These are phyloP conservation scores for Lepidothrix coronata DNA, from an alignment of 2,113 vertebrate genomes.

Conservation along the genomic window DNA sequence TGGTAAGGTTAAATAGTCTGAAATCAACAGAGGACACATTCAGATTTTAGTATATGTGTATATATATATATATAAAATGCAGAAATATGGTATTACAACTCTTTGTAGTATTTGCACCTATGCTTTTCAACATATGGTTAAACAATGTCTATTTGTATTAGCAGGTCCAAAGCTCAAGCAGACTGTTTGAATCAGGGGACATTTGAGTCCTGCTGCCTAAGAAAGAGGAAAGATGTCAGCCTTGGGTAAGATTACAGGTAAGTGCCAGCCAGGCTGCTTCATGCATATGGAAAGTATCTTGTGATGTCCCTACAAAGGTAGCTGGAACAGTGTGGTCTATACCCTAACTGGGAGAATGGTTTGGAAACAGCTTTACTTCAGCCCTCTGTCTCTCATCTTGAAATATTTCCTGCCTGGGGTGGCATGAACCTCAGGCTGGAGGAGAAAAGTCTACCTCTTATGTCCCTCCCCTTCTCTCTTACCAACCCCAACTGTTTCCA, in stretches of 20 bases:
- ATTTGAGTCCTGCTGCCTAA: neutral
- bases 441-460: slow-evolving; percentile 6
- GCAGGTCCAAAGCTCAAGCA: neutral
- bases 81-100: neutral
- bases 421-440: neutral
- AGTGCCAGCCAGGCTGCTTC: neutral
- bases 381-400: neutral
- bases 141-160: neutral
- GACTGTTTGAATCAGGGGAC: neutral
- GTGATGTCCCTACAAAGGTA: neutral
- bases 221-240: neutral
- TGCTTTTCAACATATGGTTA: neutral
- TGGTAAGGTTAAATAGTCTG: neutral
- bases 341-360: neutral
- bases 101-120: neutral
- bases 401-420: neutral
- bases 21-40: neutral
- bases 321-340: neutral
- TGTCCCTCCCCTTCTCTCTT: neutral
- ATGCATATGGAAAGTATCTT: neutral
- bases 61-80: neutral
- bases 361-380: neutral
- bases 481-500: slow-evolving; percentile 9
- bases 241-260: neutral
- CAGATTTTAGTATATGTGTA: neutral